Base-by-base conservation (phyloP, 2,797 vertebrate genomes). In the Phrynocephalus guinanensis region DNA sequence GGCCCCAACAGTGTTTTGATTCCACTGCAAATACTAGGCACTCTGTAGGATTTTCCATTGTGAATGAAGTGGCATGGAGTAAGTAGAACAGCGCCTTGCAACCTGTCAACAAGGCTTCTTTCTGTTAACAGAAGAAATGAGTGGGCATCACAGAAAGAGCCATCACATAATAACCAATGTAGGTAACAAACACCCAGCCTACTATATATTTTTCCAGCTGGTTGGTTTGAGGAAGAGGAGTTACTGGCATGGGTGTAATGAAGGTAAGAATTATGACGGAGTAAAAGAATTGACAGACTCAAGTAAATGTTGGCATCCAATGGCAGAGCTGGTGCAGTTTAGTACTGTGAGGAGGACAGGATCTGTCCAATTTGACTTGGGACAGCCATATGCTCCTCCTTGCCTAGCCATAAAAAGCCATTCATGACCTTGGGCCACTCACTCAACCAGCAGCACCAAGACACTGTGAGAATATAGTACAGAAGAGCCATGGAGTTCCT, bases 201-300 rank as follows among this genome's bases (percentile, higher is more conserved):
- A 48, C 60, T n/a, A 66, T 52, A 33, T 72, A 9, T n/a, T 22
- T 80, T 22, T 63, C 78, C 28, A 63, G 38, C 66, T 84, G 67
- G 22, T 48, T 84, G 67, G 22, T 50, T 84, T 79, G 68, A 33
- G 67, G 52, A 79, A 48, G 63, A 87, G 67, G 8, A 83, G 5
- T 67, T 88, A 83, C 22, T 33, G 38, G 85, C 52, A 63, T 79
- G 83, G 79, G 67, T 83, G 44, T 22, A 28, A 81, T 75, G 24
- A 7, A 44, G 79, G 67, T 78, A 84, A 68, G 86, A 66, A 2
- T 33, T 88, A 68, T 1, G 56, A 26, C 85, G 84, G 38, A 16
- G 13, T 87, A 72, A 89, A 68, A 91, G 68, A 77, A 83, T 56
- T 56, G 52, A 56, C 52, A 85, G 26, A 50, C 67, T 82, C 15